Base-by-base conservation (phyloP, 2,888 invertebrate species). In the Metellina segmentata region DNA sequence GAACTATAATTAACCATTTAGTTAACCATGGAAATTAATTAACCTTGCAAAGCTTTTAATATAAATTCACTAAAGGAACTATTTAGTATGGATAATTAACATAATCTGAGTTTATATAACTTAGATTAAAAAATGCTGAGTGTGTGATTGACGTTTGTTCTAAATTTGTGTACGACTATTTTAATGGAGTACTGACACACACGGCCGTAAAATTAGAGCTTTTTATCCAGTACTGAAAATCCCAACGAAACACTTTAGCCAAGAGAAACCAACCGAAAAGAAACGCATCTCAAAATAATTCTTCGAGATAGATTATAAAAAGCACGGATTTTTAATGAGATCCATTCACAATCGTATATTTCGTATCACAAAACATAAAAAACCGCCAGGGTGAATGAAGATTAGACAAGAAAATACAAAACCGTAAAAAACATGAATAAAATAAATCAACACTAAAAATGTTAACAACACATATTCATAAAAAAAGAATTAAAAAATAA, bases 401-500 rank as follows among this genome's bases (percentile, higher is more conserved):
- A 61, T 61, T 61, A 72, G 52, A 85, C 61, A 85, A 34, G 53
- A 81, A 81, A n/a, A 81, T 19, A 7, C 16, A 20, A 20, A 51
- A 74, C 71, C n/a, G 19, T 71, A 8, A n/a, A 8, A 75, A 74
- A 85, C 34, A 69, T 61, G 11, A 7, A 74, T 20, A 77, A 48
- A 5, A 79, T 20, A 61, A 48, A 16, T 71, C 70, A 71, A 82
- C 11, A 51, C 49, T 82, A 71, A 51, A 78, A 70, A 16, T 78
- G 49, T 75, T 75, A 85, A 77, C 74, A 75, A 61, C 69, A 34
- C 78, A 13, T n/a, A 85, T 52, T 77, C 49, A 48, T 72, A 52
- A 83, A 20, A 48, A 78, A 61, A 86, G 49, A 70, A 82, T 82
- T 34, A 4, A 82, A 81, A 49, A 70, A 71, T 82, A 86, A 51